These are phyloP conservation scores for Forbesichthys papilliferus DNA, from an alignment of 2,113 vertebrate genomes.

Conservation along the genomic window DNA sequence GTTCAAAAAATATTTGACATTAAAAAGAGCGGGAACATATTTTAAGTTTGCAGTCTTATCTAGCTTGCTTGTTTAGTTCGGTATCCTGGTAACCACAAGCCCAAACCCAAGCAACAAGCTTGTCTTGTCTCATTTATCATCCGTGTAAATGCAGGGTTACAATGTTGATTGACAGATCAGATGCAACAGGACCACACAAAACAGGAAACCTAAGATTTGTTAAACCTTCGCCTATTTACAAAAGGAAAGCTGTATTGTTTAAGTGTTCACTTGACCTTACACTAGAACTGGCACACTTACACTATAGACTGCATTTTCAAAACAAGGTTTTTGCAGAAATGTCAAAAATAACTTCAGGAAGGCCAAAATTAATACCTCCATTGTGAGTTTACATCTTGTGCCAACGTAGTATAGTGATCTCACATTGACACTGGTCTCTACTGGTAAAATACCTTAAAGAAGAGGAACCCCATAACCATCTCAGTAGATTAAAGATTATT, in stretches of 20 bases:
- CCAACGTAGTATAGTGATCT: conserved; percentile 24
- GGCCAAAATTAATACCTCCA: too few species aligned
- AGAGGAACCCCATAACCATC: background rate
- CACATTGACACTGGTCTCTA: background rate
- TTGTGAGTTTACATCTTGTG: conserved; percentile 23
- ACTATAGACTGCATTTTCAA: conserved; percentile 38
- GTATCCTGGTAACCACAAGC: too few species aligned
- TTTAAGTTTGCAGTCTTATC: too few species aligned
- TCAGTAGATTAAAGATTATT: too few species aligned
- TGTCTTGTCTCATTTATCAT: too few species aligned
- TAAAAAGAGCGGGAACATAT: too few species aligned
- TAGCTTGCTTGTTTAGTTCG: too few species aligned
- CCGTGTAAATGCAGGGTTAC: too few species aligned
- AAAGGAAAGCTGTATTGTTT: conserved; percentile 50
- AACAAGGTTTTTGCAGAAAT: conserved; percentile 42
- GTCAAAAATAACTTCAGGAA: conserved; percentile 36
- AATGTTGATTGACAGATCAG: conserved; percentile 32
- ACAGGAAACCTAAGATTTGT: conserved; percentile 61
- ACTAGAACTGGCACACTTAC: background rate
- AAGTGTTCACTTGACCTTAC: conserved; percentile 23
- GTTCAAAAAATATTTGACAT: too few species aligned
- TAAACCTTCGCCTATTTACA: conserved; percentile 42
- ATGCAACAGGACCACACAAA: conserved; percentile 46
- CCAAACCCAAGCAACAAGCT: too few species aligned
- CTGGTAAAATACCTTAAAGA: conserved; percentile 19